Conservation (phyloP, 30 jellyfish, hydroid and myxozoan species). For the Hydractinia symbiolongicarpus region DNA sequence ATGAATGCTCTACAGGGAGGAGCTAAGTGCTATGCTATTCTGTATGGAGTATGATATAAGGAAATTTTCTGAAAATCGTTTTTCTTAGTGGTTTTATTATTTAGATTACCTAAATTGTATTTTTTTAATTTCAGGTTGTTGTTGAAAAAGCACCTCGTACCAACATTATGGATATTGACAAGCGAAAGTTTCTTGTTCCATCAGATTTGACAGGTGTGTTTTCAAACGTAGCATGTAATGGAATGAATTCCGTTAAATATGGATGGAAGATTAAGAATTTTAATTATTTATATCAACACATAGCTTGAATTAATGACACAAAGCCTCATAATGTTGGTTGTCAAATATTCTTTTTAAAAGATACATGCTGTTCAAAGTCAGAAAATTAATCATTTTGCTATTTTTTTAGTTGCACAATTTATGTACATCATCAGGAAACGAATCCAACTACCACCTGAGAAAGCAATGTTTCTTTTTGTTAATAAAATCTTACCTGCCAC, state of each 20-base stretch:
- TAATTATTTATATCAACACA: neutral
- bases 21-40: too few species aligned
- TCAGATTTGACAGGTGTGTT: slow-evolving; percentile 92
- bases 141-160: slow-evolving; percentile 98
- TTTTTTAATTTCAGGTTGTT: slow-evolving; percentile 57
- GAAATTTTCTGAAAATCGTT: too few species aligned
- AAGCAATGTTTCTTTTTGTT: slow-evolving; percentile 94
- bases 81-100: too few species aligned
- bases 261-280: neutral
- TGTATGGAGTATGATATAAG: too few species aligned
- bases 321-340: too few species aligned
- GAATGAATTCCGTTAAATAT: neutral
- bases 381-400: neutral
- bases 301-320: neutral
- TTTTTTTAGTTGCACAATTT: slow-evolving; percentile 87
- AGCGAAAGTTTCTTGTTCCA: slow-evolving; percentile 92
- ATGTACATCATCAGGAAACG: slow-evolving; percentile 97
- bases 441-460: slow-evolving; percentile 95
- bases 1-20: too few species aligned
- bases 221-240: neutral
- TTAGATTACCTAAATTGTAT: too few species aligned
- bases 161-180: slow-evolving; percentile 81
- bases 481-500: slow-evolving; percentile 88
- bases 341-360: neutral
- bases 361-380: neutral